Conservation (phyloP, 2,797 vertebrate species). For the Parambassis ranga region DNA sequence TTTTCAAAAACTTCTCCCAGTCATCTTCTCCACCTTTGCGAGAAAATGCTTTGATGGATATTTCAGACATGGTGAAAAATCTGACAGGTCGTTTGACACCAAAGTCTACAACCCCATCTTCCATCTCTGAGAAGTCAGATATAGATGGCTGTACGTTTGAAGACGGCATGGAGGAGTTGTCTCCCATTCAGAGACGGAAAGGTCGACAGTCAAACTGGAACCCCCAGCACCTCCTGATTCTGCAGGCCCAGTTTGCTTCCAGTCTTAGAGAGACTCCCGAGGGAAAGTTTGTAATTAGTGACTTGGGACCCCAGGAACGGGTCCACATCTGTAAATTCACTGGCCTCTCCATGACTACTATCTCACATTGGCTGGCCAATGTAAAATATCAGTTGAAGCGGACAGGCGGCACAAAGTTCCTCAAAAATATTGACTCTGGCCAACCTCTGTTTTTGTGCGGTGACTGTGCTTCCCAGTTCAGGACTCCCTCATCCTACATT, state of each 20-base stretch:
- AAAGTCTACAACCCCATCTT: slow-evolving; percentile 96
- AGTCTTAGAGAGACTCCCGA: slow-evolving; percentile 93
- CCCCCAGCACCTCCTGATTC: slow-evolving; percentile 96
- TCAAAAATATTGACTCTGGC: slow-evolving; percentile 97
- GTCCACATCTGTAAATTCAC: slow-evolving; percentile 99
- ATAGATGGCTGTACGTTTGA: slow-evolving; percentile 92
- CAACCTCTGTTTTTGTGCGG: slow-evolving; percentile 98
- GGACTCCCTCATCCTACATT: slow-evolving; percentile 96
- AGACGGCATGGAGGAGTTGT: slow-evolving; percentile 93
- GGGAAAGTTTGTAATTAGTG: slow-evolving; percentile 93
- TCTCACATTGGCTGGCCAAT: slow-evolving; percentile 99
- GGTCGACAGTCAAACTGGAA: slow-evolving; percentile 99
- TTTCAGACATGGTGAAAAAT: slow-evolving; percentile 99
- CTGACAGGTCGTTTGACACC: slow-evolving; percentile 95
- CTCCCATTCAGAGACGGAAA: slow-evolving; percentile 94
- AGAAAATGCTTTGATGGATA: slow-evolving; percentile 97
- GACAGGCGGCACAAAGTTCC: slow-evolving; percentile 98
- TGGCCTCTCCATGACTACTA: slow-evolving; percentile 99
- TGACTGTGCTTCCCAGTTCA: slow-evolving; percentile 99
- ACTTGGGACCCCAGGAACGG: slow-evolving; percentile 96
- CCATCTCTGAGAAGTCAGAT: slow-evolving; percentile 93
- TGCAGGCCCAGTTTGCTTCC: slow-evolving; percentile 97
- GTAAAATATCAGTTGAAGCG: slow-evolving; percentile 99
- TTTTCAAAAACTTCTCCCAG: slow-evolving; percentile 81
- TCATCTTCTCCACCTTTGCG: slow-evolving; percentile 86